A percentile compares a stretch with the other conserved stretches of the same genome.
Evolutionary conservation across 2,113 vertebrate genomes (phyloP).

Genomic region (Bubo bubo): DNA sequence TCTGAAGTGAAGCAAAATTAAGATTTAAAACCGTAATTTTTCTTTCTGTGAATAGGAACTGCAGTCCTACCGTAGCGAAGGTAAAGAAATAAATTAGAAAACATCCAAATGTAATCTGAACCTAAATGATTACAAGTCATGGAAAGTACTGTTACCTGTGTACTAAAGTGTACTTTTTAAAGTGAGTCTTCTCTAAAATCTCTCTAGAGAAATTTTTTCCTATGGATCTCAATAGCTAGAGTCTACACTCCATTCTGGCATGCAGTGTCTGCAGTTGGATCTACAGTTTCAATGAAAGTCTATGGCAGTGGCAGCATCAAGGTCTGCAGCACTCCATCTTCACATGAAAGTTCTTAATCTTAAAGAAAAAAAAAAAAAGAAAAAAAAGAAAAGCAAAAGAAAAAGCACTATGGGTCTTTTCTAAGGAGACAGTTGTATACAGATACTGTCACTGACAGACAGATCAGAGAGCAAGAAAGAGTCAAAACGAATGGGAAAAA

Average conservation of each 20-base stretch:
- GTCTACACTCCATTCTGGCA: background rate
- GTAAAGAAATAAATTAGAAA: background rate
- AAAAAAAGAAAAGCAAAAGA: too few relatives aligned
- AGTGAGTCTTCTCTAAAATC: background rate
- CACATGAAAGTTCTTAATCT: background rate
- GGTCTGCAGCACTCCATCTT: background rate
- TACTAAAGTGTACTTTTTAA: background rate
- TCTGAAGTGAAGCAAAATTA: background rate
- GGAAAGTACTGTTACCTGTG: background rate
- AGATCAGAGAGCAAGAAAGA: constrained; percentile 17
- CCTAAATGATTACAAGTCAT: background rate
- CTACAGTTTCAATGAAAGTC: background rate
- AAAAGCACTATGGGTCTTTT: background rate
- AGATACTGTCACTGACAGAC: constrained; percentile 6
- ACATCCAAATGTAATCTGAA: background rate
- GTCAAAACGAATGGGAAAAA: background rate
- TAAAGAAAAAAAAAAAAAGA: background rate
- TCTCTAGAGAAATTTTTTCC: background rate
- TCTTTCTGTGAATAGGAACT: background rate
- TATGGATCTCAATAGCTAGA: background rate
- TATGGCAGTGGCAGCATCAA: background rate
- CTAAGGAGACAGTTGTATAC: background rate
- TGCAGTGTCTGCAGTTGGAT: background rate
- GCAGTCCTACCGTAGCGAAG: background rate
- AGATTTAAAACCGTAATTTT: background rate